Conservation (phyloP, 64 coral and sea anemone genomes). For the Actinia tenebrosa region DNA sequence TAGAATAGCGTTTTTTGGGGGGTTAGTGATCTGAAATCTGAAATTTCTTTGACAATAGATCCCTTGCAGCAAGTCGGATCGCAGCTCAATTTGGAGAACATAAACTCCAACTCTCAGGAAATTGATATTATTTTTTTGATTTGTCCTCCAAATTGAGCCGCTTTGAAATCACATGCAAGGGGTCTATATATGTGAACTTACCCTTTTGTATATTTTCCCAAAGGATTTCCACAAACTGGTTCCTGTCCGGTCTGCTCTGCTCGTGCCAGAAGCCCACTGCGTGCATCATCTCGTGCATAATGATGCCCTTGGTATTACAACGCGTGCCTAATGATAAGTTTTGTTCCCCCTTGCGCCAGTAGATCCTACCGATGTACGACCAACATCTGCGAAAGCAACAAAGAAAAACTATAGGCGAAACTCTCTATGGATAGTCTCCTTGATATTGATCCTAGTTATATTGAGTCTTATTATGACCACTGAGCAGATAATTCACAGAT, state of each 20-base stretch:
- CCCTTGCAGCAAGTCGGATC: too few species aligned
- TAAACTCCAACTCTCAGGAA: too few species aligned
- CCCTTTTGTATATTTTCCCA: slow-evolving; percentile 82
- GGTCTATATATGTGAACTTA: neutral
- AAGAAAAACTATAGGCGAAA: neutral
- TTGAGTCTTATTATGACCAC: too few species aligned
- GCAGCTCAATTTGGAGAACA: too few species aligned
- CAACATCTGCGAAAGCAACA: slow-evolving; percentile 46
- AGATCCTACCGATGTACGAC: slow-evolving; percentile 80
- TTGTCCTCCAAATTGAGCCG: too few species aligned
- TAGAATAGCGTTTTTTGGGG: too few species aligned
- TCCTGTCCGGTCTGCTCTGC: slow-evolving; percentile 67
- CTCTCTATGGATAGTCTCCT: neutral
- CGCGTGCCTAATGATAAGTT: slow-evolving; percentile 57
- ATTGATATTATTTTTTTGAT: too few species aligned
- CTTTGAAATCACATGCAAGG: too few species aligned
- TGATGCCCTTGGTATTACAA: slow-evolving; percentile 74
- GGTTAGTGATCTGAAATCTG: too few species aligned
- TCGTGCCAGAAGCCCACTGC: slow-evolving; percentile 87
- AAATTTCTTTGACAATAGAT: too few species aligned
- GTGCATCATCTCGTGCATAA: slow-evolving; percentile 92
- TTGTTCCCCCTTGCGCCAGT: slow-evolving; percentile 61
- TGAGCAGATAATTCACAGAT: too few species aligned
- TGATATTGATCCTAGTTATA: too few species aligned
- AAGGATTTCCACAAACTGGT: slow-evolving; percentile 67